Percentiles rank a stretch among this genome's conserved stretches.
These are phyloP conservation scores for Syngnathus acus DNA, from an alignment of 2,797 vertebrate species.

Conservation along the genomic window DNA sequence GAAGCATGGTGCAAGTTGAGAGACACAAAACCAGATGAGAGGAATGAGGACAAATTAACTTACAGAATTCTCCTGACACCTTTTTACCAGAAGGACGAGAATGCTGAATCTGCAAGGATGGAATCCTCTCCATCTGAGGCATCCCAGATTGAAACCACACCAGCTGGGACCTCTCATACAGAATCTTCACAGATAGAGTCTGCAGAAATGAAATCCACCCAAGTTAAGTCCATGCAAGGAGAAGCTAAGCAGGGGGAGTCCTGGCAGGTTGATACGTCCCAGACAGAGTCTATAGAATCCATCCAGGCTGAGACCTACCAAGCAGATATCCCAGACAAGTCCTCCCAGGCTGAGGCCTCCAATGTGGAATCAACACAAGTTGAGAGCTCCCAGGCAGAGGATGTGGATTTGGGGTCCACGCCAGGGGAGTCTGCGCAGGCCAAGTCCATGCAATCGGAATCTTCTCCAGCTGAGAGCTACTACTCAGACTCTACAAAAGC, in stretches of 20 bases:
- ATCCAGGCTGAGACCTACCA: neutral
- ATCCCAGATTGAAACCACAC: neutral
- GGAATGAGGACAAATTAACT: neutral
- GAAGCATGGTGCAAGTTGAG: neutral
- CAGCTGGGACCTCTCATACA: neutral
- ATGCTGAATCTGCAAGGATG: neutral
- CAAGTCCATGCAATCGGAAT: neutral
- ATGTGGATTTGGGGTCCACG: neutral
- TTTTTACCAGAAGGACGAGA: conserved; percentile 1
- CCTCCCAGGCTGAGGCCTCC: neutral
- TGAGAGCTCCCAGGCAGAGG: neutral
- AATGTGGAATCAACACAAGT: neutral
- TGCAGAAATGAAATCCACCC: too few species aligned
- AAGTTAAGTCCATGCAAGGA: neutral
- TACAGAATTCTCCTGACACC: conserved; percentile 1
- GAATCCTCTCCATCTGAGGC: conserved; percentile 1
- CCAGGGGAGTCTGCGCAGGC: neutral
- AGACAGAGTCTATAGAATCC: neutral
- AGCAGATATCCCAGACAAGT: neutral
- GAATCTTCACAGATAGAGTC: neutral
- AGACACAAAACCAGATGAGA: neutral
- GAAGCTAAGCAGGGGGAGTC: neutral
- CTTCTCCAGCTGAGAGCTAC: neutral
- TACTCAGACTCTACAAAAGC: neutral
- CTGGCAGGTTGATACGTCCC: neutral